phyloP scores from a whole-genome alignment of 2,797 vertebrate genomes.

The Phrynocephalus vlangalii region DNA sequence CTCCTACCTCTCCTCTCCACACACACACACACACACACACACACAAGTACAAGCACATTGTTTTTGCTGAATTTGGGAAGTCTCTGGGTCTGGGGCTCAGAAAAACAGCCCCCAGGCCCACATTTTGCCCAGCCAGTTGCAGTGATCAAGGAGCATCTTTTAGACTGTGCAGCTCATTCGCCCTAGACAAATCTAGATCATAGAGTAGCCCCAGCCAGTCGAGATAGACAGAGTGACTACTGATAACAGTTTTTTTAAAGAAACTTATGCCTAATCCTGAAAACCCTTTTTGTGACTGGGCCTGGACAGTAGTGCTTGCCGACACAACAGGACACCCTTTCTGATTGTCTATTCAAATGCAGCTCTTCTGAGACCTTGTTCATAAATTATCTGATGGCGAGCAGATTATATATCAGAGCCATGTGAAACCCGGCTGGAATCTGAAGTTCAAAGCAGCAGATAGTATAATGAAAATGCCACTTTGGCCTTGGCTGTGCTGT shows the following conservation, averaged over 20 bases:
- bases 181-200: background rate
- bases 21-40: too few species aligned
- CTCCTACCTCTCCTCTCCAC: too few species aligned
- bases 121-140: too few species aligned
- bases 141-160: too few species aligned
- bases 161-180: background rate
- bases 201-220: background rate
- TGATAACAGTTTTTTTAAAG: background rate
- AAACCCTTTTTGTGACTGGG: background rate
- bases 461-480: conserved; percentile 65
- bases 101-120: too few species aligned
- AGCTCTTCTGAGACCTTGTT: conserved; percentile 66
- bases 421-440: conserved; percentile 60
- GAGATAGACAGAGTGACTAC: background rate
- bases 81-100: too few species aligned
- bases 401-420: conserved; percentile 73
- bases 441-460: conserved; percentile 61
- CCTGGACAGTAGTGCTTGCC: background rate
- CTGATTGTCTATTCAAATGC: conserved; percentile 51
- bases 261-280: background rate
- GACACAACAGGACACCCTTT: background rate
- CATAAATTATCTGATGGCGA: conserved; percentile 68
- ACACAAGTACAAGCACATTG: too few species aligned
- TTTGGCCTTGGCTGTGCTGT: conserved; percentile 69
- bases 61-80: too few species aligned